These are phyloP conservation scores for Laticauda laticaudata DNA, from an alignment of 2,113 vertebrate genomes.

Conservation along the genomic window DNA sequence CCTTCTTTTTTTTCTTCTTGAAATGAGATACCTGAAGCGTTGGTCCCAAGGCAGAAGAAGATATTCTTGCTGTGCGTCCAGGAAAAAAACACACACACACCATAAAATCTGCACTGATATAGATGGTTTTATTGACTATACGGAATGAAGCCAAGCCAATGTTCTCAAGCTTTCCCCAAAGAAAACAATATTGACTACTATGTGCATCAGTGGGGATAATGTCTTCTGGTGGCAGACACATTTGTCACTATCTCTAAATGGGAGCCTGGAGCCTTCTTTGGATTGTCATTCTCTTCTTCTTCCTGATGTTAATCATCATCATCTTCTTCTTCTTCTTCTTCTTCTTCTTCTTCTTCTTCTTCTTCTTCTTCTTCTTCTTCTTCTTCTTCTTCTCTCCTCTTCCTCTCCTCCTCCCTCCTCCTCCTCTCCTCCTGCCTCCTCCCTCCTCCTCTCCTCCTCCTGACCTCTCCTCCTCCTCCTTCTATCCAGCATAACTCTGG, in stretches of 20 bases:
- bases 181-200: not conserved
- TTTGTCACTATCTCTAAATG: not conserved
- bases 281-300: not conserved
- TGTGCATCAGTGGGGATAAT: not conserved
- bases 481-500: no score
- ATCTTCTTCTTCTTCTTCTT: no score
- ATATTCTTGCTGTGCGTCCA: not conserved
- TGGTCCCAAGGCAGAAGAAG: constrained; percentile 33
- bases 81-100: not conserved
- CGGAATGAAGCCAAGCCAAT: not conserved
- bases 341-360: not conserved
- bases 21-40: constrained; percentile 48
- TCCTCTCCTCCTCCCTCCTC: no score
- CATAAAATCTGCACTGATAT: constrained; percentile 9
- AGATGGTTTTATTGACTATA: constrained; percentile 4
- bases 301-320: not conserved
- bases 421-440: no score
- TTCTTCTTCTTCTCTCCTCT: not conserved
- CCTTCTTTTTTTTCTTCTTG: constrained; percentile 13
- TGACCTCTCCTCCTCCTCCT: no score
- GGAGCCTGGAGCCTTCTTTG: not conserved
- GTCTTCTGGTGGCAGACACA: not conserved
- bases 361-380: not conserved
- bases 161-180: not conserved
- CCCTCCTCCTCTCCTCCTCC: no score